Evolutionary conservation across 2,797 vertebrate species (phyloP).

Genomic region (Coregonus suidteri): DNA sequence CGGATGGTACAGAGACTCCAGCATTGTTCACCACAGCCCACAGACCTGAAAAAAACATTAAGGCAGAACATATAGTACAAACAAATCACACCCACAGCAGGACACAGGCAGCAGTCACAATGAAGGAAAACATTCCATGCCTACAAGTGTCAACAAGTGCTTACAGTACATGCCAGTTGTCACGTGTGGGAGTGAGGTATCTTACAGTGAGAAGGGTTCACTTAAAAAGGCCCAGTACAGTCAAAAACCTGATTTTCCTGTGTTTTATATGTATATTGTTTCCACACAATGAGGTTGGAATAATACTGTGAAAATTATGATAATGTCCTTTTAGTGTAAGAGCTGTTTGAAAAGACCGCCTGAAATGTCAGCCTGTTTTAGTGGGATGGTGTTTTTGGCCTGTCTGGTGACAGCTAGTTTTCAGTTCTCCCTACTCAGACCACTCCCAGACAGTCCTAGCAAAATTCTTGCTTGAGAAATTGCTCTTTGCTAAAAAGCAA

Average conservation of each 20-base stretch:
- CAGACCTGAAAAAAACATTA: slow-evolving; percentile 46
- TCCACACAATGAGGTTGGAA: too few relatives aligned
- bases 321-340: too few relatives aligned
- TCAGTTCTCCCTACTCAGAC: too few relatives aligned
- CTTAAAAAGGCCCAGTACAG: not conserved
- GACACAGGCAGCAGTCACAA: not conserved
- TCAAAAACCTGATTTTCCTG: not conserved
- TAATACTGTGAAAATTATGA: too few relatives aligned
- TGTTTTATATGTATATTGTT: too few relatives aligned
- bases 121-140: not conserved
- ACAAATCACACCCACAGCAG: not conserved
- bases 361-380: too few relatives aligned
- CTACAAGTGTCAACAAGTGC: slow-evolving; percentile 2
- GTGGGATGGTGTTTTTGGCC: too few relatives aligned
- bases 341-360: too few relatives aligned
- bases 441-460: too few relatives aligned
- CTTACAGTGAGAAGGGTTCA: not conserved
- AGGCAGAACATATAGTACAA: not conserved
- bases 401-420: not conserved
- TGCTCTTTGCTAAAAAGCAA: too few relatives aligned
- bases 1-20: slow-evolving; percentile 51
- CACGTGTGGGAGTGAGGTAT: not conserved
- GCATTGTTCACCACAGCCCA: slow-evolving; percentile 66
- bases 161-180: not conserved
- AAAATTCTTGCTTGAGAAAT: too few relatives aligned